Percentiles rank a stretch among this genome's conserved stretches.
Evolutionary conservation across 1,140 invertebrate genomes (phyloP).

Genomic region (Drosophila nikananu): DNA sequence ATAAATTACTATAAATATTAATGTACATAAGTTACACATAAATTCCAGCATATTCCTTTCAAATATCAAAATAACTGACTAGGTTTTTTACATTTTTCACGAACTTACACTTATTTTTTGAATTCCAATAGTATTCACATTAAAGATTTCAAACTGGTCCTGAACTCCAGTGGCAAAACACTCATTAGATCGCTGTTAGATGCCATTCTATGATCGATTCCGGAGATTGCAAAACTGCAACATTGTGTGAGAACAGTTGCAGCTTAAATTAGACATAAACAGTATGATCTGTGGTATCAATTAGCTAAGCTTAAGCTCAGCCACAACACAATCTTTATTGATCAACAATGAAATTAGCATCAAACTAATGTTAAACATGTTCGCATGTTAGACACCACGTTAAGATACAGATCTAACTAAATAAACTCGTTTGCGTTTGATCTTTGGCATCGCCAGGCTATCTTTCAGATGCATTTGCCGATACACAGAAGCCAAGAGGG

Average conservation of each 20-base stretch:
- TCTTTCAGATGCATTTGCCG: constrained; percentile 1
- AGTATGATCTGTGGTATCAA: constrained; percentile 34
- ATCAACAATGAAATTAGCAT: constrained; percentile 55
- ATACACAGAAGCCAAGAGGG: constrained; percentile 31
- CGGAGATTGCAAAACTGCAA: constrained; percentile 21
- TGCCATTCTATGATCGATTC: constrained; percentile 39
- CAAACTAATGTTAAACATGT: constrained; percentile 39
- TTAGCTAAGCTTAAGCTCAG: constrained; percentile 35
- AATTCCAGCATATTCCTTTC: background rate
- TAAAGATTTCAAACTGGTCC: constrained; percentile 18
- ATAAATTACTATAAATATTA: too few relatives aligned
- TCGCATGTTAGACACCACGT: constrained; percentile 17
- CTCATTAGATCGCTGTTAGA: constrained; percentile 12
- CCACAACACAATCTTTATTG: constrained; percentile 45
- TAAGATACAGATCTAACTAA: constrained; percentile 41
- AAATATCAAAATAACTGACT: background rate
- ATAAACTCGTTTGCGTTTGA: constrained; percentile 25
- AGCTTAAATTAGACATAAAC: constrained; percentile 36
- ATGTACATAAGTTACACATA: background rate
- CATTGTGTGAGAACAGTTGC: constrained; percentile 20
- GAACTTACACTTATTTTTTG: background rate
- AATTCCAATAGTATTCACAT: background rate
- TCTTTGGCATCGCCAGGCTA: constrained; percentile 12
- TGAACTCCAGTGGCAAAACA: constrained; percentile 3
- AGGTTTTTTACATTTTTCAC: background rate